Percentiles rank a stretch among this genome's conserved stretches.
Evolutionary conservation across 2,113 vertebrate species (phyloP).

Genomic region (Saccopteryx leptura): DNA sequence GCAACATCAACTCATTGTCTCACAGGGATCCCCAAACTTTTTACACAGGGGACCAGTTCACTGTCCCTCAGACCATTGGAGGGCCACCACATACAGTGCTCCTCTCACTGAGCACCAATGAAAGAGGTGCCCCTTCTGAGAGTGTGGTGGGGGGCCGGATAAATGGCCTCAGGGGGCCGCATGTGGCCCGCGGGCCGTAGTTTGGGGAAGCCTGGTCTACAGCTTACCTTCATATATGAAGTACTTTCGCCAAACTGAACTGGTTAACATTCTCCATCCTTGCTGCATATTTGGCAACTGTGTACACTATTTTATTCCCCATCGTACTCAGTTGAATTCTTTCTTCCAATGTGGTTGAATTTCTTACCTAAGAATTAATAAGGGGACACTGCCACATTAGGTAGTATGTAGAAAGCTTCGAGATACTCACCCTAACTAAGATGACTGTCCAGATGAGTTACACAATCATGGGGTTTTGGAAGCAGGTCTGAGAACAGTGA

Average conservation of each 20-base stretch:
- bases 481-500: not conserved
- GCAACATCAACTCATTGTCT: not conserved
- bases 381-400: not conserved
- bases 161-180: too few relatives aligned
- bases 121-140: too few relatives aligned
- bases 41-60: too few relatives aligned
- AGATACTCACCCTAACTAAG: not conserved
- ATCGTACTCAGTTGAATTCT: not conserved
- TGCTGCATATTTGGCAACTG: not conserved
- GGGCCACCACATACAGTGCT: too few relatives aligned
- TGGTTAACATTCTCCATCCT: not conserved
- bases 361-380: not conserved
- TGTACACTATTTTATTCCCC: not conserved
- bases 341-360: not conserved
- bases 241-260: not conserved
- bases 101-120: too few relatives aligned
- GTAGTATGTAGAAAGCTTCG: not conserved
- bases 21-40: too few relatives aligned
- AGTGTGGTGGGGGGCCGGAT: too few relatives aligned
- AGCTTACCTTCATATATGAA: not conserved
- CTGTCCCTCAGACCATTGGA: too few relatives aligned
- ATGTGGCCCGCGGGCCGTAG: too few relatives aligned
- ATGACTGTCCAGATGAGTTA: not conserved
- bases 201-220: too few relatives aligned
- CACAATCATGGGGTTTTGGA: not conserved